Evolutionary conservation across 2,113 vertebrate genomes (phyloP).

Genomic region (Archocentrus centrarchus): DNA sequence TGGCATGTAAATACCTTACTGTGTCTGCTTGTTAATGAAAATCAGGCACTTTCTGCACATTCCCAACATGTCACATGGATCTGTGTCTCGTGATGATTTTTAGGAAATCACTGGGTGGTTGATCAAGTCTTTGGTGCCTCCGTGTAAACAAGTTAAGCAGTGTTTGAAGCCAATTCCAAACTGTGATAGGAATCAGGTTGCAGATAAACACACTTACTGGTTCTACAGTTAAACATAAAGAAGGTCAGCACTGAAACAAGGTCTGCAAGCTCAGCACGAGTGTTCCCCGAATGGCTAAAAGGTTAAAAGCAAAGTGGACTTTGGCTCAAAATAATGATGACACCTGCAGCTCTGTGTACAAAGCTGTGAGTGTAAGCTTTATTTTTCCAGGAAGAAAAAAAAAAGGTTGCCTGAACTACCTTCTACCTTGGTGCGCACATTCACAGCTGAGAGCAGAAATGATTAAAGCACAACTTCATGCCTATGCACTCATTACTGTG

Average conservation of each 20-base stretch:
- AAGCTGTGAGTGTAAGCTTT: not conserved
- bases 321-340: conserved; percentile 16
- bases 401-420: not conserved
- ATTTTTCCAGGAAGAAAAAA: not conserved
- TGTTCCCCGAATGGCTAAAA: not conserved
- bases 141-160: not conserved
- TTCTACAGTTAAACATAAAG: not conserved
- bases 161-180: not conserved
- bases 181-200: not conserved
- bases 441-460: not conserved
- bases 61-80: not conserved
- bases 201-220: not conserved
- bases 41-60: not conserved
- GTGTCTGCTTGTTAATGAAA: not conserved
- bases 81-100: not conserved
- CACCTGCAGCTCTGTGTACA: conserved; percentile 10
- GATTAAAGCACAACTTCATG: conserved; percentile 1
- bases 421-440: not conserved
- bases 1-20: not conserved
- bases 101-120: not conserved
- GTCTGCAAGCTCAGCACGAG: conserved; percentile 30
- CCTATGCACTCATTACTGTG: conserved; percentile 17
- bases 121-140: not conserved
- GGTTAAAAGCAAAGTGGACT: conserved; percentile 30
- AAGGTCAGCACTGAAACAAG: conserved; percentile 15